Evolutionary conservation across 2,888 invertebrate species (phyloP).

Genomic region (Seira musarum): DNA sequence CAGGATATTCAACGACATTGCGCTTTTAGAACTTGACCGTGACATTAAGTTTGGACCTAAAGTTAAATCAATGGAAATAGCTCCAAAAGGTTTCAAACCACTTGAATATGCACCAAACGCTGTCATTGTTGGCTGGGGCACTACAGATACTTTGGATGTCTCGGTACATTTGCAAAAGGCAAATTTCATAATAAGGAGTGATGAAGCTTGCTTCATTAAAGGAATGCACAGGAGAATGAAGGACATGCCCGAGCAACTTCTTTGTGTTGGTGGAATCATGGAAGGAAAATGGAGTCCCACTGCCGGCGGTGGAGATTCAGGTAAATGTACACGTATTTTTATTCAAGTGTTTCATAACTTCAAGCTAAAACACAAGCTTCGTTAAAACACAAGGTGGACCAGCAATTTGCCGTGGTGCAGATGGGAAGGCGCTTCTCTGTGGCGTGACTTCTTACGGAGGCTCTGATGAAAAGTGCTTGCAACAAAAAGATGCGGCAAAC

Average conservation of each 20-base stretch:
- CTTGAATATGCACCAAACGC: not conserved
- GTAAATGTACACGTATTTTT: no score
- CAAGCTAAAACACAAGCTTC: no score
- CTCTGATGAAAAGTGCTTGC: conserved; percentile 3
- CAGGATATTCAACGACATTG: conserved; percentile 29
- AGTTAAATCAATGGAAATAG: conserved; percentile 10
- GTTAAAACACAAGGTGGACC: no score
- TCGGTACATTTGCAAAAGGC: conserved; percentile 25
- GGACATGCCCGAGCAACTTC: not conserved
- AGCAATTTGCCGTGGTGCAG: conserved; percentile 22
- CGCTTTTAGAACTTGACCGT: not conserved
- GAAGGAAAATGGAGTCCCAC: conserved; percentile 3
- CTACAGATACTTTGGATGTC: not conserved
- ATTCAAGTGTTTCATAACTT: no score
- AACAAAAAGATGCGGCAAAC: not conserved
- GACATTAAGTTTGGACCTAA: conserved; percentile 11
- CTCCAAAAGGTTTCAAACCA: conserved; percentile 20
- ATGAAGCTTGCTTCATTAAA: not conserved
- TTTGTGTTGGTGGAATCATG: conserved; percentile 30
- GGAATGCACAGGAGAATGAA: not conserved
- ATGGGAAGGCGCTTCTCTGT: conserved; percentile 16
- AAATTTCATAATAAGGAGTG: conserved; percentile 15
- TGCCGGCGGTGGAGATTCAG: conserved; percentile 37
- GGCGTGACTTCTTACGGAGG: conserved; percentile 37
- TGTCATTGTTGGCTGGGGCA: conserved; percentile 37